Evolutionary conservation across 64 coral and sea anemone genomes (phyloP).

Genomic region (Anthopleura sola): DNA sequence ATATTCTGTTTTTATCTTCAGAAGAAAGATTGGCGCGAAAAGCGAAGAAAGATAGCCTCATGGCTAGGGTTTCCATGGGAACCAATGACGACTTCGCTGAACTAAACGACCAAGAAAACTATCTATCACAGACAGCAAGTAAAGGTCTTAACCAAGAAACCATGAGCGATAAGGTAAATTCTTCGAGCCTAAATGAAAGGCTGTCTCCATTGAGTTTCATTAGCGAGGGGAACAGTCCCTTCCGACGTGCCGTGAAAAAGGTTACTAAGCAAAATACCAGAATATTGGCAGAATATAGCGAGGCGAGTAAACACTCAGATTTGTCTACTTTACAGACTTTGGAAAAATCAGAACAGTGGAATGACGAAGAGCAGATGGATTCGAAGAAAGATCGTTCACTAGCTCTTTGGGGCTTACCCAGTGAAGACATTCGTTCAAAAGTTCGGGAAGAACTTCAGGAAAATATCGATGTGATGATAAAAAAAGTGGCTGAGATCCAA

Average conservation of each 20-base stretch:
- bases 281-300: conserved; percentile 3
- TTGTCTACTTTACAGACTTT: not conserved
- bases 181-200: not conserved
- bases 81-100: not conserved
- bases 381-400: not conserved
- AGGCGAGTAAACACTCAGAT: not conserved
- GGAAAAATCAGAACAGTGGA: not conserved
- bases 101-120: not conserved
- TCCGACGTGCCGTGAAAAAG: not conserved
- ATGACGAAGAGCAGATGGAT: not conserved
- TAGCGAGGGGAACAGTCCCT: not conserved
- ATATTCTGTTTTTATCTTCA: not conserved
- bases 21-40: not conserved
- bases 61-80: not conserved
- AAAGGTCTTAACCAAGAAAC: not conserved
- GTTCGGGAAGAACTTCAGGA: conserved; percentile 45
- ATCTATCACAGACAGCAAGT: not conserved
- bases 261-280: conserved; percentile 23
- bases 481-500: conserved; percentile 63
- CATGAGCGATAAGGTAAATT: not conserved
- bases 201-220: not conserved
- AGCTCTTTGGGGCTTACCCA: not conserved
- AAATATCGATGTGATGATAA: conserved; percentile 52
- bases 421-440: conserved; percentile 1
- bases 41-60: not conserved